Base-by-base conservation (phyloP, 2,888 invertebrate genomes). In the Entomobrya proxima region DNA sequence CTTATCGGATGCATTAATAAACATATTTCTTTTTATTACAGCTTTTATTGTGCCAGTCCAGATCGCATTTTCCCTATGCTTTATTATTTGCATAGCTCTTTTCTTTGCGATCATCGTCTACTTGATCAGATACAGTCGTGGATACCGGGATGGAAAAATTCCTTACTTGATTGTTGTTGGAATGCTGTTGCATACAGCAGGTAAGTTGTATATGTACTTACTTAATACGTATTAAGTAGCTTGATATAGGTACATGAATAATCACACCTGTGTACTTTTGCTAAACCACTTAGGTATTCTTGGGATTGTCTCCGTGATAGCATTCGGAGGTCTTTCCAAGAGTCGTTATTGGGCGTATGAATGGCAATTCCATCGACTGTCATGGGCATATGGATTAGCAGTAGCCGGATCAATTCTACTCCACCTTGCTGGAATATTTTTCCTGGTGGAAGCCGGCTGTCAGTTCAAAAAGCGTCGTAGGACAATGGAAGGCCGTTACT, bases 21-120 rank as follows among this genome's bases (percentile, higher is more conserved):
- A n/a, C n/a, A 18, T 37, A 61, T 40, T 78, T 76, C 61, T 80
- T 88, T 84, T 79, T 75, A 94, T 69, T 93, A 69, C 40, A 96
- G 97, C 95, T n/a, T 98, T 98, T 92, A 97, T 98, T 95, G 94
- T 98, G 90, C 95, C 96, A 1, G 98, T 98, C 0, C 98, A 98
- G 91, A 95, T 98, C 90, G 97, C 98, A 93, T 98, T 95, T 92
- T 97, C 98, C 0, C 90, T 98, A 78, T 95, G 96, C 90, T 95
- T 98, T 90, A 93, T 98, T 35, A 94, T 96, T 76, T 95, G 95
- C 87, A 91, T 98, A 79, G 92, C 96, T 52, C 94, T 95, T 35
- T 94, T 95, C 78, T 93, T 96, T 61, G 92, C 97, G 84, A 95
- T 96, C 13, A 92, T 97, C 64, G 92, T 97, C 82, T 97, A 96